A percentile compares a stretch with the other conserved stretches of the same genome.
Evolutionary conservation across 2,888 invertebrate species (phyloP).

Genomic region (Pseudococcus longispinus): DNA sequence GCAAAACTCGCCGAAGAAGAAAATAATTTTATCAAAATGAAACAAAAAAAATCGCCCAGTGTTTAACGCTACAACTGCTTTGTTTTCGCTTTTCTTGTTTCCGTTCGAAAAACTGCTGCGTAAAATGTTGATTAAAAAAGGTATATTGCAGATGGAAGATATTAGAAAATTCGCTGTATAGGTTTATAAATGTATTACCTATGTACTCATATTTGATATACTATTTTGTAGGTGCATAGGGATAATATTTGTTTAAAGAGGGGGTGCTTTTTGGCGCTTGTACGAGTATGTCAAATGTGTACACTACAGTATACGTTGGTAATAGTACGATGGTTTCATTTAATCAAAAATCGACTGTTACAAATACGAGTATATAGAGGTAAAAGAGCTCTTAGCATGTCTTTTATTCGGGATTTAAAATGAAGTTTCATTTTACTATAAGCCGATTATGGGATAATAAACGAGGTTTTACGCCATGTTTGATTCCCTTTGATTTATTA

Average conservation of each 20-base stretch:
- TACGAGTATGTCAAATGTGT: background rate
- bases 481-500: constrained; percentile 45
- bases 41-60: background rate
- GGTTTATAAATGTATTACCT: background rate
- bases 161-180: background rate
- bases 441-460: constrained; percentile 41
- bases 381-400: background rate
- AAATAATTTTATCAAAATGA: background rate
- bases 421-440: constrained; percentile 40
- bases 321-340: background rate
- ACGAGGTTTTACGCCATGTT: constrained; percentile 39
- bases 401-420: constrained; percentile 32
- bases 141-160: background rate
- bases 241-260: too few species aligned
- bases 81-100: background rate
- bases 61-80: background rate
- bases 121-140: background rate
- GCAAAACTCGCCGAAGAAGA: background rate
- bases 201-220: background rate
- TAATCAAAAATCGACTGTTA: constrained; percentile 15
- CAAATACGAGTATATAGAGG: background rate
- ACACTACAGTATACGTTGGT: too few species aligned
- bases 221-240: background rate
- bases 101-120: background rate
- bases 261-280: background rate